Base-by-base conservation (phyloP, 1,140 invertebrate genomes). In the Dinoponera quadriceps region DNA sequence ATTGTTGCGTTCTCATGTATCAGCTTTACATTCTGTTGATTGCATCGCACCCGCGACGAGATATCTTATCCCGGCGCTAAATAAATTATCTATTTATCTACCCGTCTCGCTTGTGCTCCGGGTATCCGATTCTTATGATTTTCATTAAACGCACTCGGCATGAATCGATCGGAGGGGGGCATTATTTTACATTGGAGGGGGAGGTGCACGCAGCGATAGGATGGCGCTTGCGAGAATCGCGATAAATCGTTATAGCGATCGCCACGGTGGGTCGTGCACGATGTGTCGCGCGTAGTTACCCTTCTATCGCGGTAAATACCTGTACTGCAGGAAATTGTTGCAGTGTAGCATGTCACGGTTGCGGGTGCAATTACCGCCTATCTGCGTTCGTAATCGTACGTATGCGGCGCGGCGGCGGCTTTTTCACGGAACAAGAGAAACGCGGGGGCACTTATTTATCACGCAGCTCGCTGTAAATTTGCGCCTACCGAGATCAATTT, bases 341-440 rank as follows among this genome's bases (percentile, higher is more conserved):
- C 77, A 85, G 86, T 69, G 80, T 84, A 69, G 80, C 84, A 84
- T 75, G 87, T 84, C 87, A 84, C 87, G 87, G 84, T 88, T 88
- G 66, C 83, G 66, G 59, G 51, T 27, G 80, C 81, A 81, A 89
- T 89, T 86, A 88, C 66, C 38, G 73, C 57, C 38, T 88, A 88
- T 88, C 87, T 88, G 68, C 62, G 51, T 71, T 84, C 59, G 84
- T 85, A 85, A 88, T 88, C 86, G 66, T 69, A 74, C 77, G 25
- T 81, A 75, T 49, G 44, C 57, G 71, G 51, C 66, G 60, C 66
- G 60, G 60, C 68, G 63, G 57, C 80, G 87, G 38, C 7, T 44
- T 84, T 88, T 88, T 88, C 87, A 81, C 81, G 69, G 84, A 89
- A 89, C 88, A 86, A 89, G 84, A 84, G 87, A 86, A 84, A 88